Conservation (phyloP, 2,113 vertebrate species). For the Callopanchax toddi region DNA sequence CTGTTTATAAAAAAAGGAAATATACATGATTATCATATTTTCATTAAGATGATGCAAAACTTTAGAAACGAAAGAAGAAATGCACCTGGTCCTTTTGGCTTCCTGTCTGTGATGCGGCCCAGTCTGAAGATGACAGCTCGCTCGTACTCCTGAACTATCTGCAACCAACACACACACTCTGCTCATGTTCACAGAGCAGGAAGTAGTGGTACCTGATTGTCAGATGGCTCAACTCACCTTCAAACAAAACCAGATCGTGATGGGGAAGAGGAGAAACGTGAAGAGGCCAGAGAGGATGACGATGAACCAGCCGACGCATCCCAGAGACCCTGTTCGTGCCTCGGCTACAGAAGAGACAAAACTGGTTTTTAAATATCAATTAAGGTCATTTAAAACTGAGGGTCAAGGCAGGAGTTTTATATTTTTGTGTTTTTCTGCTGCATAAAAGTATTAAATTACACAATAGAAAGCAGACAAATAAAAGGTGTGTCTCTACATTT, state of each 20-base stretch:
- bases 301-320: conserved; percentile 84
- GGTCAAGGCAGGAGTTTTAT: too few relatives aligned
- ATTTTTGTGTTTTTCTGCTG: too few relatives aligned
- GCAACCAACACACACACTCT: conserved; percentile 10
- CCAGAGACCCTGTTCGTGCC: conserved; percentile 67
- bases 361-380: too few relatives aligned
- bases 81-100: conserved; percentile 89
- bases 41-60: too few relatives aligned
- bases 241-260: conserved; percentile 87
- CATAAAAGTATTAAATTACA: neutral
- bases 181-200: neutral
- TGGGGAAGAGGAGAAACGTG: conserved; percentile 79
- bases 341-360: conserved; percentile 67
- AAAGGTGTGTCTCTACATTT: neutral
- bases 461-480: neutral
- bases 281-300: conserved; percentile 81
- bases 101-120: conserved; percentile 84
- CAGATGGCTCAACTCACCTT: conserved; percentile 81
- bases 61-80: neutral
- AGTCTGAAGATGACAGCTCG: conserved; percentile 88
- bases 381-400: too few relatives aligned
- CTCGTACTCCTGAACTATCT: conserved; percentile 92
- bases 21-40: too few relatives aligned
- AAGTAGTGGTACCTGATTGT: neutral
- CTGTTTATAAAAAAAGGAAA: conserved; percentile 67